These are phyloP conservation scores for Falco peregrinus DNA, from an alignment of 2,797 vertebrate species.

Conservation along the genomic window DNA sequence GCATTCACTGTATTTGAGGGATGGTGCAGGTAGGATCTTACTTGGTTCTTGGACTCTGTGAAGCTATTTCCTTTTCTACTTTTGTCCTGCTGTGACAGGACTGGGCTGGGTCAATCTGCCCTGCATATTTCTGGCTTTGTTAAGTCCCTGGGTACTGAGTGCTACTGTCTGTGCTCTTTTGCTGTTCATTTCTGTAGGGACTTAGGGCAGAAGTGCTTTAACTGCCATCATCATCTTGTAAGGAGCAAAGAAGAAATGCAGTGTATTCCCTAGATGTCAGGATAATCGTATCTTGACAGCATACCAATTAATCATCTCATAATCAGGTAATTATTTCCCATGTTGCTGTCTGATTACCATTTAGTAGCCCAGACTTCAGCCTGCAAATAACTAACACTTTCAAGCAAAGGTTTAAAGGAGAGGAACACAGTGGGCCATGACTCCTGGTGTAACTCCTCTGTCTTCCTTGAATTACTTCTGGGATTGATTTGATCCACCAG, in stretches of 20 bases:
- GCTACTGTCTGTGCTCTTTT: neutral
- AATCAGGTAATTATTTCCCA: slow-evolving; percentile 51
- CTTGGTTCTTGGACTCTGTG: neutral
- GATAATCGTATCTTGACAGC: slow-evolving; percentile 23
- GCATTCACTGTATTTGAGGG: neutral
- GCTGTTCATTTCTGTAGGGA: neutral
- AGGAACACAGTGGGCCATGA: neutral
- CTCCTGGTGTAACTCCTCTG: neutral
- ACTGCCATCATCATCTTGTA: neutral
- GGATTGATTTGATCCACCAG: neutral
- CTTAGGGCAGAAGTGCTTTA: slow-evolving; percentile 9
- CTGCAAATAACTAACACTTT: slow-evolving; percentile 1
- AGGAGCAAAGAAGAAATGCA: neutral
- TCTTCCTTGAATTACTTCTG: neutral
- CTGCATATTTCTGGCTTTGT: neutral
- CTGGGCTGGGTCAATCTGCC: neutral
- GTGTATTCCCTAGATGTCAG: slow-evolving; percentile 29
- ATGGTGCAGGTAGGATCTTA: neutral
- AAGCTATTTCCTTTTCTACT: neutral
- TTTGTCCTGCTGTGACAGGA: neutral
- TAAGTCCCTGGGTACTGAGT: neutral
- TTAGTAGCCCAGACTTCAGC: slow-evolving; percentile 4
- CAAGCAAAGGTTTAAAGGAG: neutral
- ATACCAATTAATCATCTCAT: slow-evolving; percentile 36
- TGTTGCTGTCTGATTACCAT: slow-evolving; percentile 49